Base-by-base conservation (phyloP, 2,113 vertebrate species). In the Thalassoma bifasciatum region DNA sequence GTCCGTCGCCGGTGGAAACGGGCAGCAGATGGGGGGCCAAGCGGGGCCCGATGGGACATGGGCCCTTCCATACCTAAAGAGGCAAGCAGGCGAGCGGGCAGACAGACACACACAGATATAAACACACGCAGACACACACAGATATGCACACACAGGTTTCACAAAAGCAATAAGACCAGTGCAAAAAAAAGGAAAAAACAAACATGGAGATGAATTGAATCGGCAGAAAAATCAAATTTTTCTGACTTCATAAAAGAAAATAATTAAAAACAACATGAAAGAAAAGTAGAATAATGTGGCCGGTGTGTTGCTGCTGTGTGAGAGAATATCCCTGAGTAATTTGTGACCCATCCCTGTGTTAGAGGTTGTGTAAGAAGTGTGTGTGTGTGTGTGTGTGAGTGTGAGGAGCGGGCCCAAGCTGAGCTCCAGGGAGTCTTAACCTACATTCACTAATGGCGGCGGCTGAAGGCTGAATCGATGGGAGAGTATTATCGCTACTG, bases 1-100 rank as follows among this genome's bases (percentile, higher is more conserved):
- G 98, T 98, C 81, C 98, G 94, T 78, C 98, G 95, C 2, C 98
- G 96, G 90, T 99, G 97, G 83, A 98, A 99, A 9, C 98, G 96
- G 51, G 97, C 97, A 0, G 93, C 93, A 36, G 97, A 95, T 5
- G 98, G 97, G 22, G 98, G 97, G 63, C 95, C 97, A 58, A 98
- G 94, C 0, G 96, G 96, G 24, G 95, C 95, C 78, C 97, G 94
- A 56, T 96, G 97, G 56, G 96, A 97, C 88, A 99, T 91, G 8
- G 96, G 96, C 70, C 95, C 95, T 78, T 99, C 98, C 93, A 98
- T 95, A 68, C 96, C 97, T 98, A 92, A 60, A 90, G 38, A 81
- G 62, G 73, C 60, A 63, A 81, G 94, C 93, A 61, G 65, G 63
- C 72, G 50, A 64, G 73, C 74, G 82, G 51, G 64, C 56, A 10